Conservation (phyloP, 2,888 invertebrate species). For the Trissolcus japonicus region DNA sequence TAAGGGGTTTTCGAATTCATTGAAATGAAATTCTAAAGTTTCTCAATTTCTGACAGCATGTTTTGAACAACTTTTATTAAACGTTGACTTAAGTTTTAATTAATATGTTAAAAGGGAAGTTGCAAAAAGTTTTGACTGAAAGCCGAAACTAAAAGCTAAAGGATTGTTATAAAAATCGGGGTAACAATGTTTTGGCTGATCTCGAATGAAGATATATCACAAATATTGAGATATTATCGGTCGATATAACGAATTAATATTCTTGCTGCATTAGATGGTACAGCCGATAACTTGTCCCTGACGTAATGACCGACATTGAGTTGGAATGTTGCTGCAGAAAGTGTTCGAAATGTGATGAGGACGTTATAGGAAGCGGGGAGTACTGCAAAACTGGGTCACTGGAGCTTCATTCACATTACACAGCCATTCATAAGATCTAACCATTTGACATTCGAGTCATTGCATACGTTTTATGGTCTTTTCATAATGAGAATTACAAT, state of each 20-base stretch:
- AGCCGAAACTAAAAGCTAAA: too few relatives aligned
- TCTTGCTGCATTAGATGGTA: constrained; percentile 60
- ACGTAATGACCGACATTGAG: constrained; percentile 63
- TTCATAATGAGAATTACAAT: constrained; percentile 1
- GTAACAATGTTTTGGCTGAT: background rate
- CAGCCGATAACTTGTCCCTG: constrained; percentile 73
- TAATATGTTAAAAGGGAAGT: too few relatives aligned
- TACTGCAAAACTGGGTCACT: constrained; percentile 72
- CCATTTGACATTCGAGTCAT: constrained; percentile 69
- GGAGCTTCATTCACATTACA: constrained; percentile 77
- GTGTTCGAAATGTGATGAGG: constrained; percentile 56
- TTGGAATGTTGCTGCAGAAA: constrained; percentile 60
- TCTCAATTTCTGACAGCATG: too few relatives aligned
- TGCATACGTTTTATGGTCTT: constrained; percentile 38
- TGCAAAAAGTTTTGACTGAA: too few relatives aligned
- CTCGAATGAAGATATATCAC: background rate
- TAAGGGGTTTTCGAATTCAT: too few relatives aligned
- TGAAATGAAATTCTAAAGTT: too few relatives aligned
- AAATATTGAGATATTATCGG: constrained; percentile 59
- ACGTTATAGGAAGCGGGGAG: constrained; percentile 59
- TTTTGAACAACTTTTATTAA: too few relatives aligned
- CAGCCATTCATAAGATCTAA: constrained; percentile 76
- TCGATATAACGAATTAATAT: constrained; percentile 67
- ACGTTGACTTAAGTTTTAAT: too few relatives aligned
- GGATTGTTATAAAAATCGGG: background rate